Base-by-base conservation (phyloP, 2,797 vertebrate genomes). In the Tenualosa thibaudeaui region DNA sequence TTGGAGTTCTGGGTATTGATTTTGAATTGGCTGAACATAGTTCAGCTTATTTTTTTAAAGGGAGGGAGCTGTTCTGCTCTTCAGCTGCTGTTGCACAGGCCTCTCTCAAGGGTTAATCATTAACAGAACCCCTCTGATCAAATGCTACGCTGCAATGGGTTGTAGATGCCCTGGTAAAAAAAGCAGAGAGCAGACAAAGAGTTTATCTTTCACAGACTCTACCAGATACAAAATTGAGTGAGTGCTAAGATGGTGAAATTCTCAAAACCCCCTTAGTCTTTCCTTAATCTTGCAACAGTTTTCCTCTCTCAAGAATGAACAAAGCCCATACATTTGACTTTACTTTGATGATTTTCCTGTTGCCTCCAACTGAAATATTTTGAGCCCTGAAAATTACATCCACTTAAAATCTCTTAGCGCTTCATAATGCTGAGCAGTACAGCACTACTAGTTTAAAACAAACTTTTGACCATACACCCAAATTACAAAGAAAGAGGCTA, bases 361-460 rank as follows among this genome's bases (percentile, higher is more conserved):
- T 43, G 17, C 71, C 71, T 78, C 71, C 37, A 19, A 78, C 37
- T 78, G 7, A 13, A 19, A 43, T 22, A 78, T 22, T 6, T 46
- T 46, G 17, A 78, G 71, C 37, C 71, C 40, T 78, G 68, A 22
- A 78, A 78, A 78, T 78, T 43, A 78, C 71, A 78, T 78, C 26
- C 71, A 22, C 71, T 46, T 19, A 7, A 5, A 46, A 7, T 43
- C 71, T 78, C 37, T 46, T 7, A 19, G 19, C 22, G 71, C 71
- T 78, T 78, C 31, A 43, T 17, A 78, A 22, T 43, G 19, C 40
- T 46, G 40, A 40, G 19, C 17, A 78, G 40, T 1, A 46, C 5
- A 46, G 71, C 15, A 17, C 37, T 46, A n/a, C 71, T 78, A 4
- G 71, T 4, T 22, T 46, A 43, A 43, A 78, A 46, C 37, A 43